Evolutionary conservation across 2,113 vertebrate genomes (phyloP).

Genomic region (Carollia perspicillata): DNA sequence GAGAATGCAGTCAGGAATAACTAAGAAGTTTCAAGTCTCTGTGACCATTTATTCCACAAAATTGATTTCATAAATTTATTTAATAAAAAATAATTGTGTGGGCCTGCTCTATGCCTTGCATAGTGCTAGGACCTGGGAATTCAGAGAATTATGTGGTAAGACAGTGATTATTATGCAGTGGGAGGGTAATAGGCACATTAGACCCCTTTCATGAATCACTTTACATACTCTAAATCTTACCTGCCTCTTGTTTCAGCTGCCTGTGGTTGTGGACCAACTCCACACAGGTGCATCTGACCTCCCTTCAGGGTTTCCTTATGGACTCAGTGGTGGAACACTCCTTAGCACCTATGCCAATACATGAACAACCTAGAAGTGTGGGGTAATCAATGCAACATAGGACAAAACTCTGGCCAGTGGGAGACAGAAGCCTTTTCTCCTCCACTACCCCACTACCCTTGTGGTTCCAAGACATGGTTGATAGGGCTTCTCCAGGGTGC

Average conservation of each 20-base stretch:
- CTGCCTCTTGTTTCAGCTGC: neutral
- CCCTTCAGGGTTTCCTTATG: neutral
- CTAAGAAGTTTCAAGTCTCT: neutral
- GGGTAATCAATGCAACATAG: neutral
- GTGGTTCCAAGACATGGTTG: neutral
- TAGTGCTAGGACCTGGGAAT: neutral
- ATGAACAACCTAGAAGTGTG: neutral
- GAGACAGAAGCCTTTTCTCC: neutral
- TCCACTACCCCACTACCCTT: too few relatives aligned
- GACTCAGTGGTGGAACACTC: neutral
- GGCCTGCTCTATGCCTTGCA: neutral
- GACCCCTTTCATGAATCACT: neutral
- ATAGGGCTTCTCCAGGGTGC: neutral
- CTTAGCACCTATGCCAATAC: neutral
- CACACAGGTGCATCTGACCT: neutral
- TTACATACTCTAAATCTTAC: neutral
- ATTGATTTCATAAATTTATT: neutral
- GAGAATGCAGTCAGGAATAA: neutral
- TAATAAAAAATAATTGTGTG: neutral
- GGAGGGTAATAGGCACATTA: neutral
- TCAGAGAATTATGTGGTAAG: neutral
- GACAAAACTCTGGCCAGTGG: neutral
- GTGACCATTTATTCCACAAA: neutral
- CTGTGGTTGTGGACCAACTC: neutral
- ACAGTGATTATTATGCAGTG: neutral